Evolutionary conservation across 2,797 vertebrate species (phyloP).

Genomic region (Cetoscarus ocellatus): DNA sequence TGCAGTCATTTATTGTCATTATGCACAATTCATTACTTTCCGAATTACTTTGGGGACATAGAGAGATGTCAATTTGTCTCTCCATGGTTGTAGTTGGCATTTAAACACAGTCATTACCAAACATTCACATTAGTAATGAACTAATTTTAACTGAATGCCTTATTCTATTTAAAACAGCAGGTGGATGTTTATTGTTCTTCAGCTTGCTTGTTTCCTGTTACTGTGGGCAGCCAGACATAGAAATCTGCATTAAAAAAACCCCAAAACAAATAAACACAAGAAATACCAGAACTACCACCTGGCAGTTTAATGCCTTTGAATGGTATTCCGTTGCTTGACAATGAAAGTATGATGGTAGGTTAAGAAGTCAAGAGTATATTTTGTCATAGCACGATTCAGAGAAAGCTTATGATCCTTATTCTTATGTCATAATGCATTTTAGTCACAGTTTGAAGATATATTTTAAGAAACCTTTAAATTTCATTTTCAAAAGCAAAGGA

Average conservation of each 20-base stretch:
- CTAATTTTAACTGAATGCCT: conserved; percentile 42
- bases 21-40: conserved; percentile 60
- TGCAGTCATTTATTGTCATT: conserved; percentile 65
- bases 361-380: too few relatives aligned
- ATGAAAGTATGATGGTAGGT: too few relatives aligned
- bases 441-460: too few relatives aligned
- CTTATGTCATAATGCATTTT: too few relatives aligned
- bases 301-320: too few relatives aligned
- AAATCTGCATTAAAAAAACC: conserved; percentile 5
- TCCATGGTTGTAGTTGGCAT: conserved; percentile 63
- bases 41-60: conserved; percentile 45
- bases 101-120: conserved; percentile 68
- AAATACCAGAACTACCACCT: too few relatives aligned
- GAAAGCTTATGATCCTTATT: too few relatives aligned
- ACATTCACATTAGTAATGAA: conserved; percentile 60
- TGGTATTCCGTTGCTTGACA: too few relatives aligned
- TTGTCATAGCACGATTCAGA: too few relatives aligned
- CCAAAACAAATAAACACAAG: too few relatives aligned
- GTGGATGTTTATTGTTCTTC: conserved; percentile 26
- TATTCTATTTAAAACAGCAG: not conserved
- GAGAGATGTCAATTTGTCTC: conserved; percentile 64
- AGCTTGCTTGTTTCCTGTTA: conserved; percentile 4
- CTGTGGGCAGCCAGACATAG: conserved; percentile 15
- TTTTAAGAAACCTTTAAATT: too few relatives aligned
- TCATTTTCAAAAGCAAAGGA: too few relatives aligned